A percentile compares a stretch with the other conserved stretches of the same genome.
phyloP scores from a whole-genome alignment of 2,888 invertebrate genomes.

The Hybos culiciformis region DNA sequence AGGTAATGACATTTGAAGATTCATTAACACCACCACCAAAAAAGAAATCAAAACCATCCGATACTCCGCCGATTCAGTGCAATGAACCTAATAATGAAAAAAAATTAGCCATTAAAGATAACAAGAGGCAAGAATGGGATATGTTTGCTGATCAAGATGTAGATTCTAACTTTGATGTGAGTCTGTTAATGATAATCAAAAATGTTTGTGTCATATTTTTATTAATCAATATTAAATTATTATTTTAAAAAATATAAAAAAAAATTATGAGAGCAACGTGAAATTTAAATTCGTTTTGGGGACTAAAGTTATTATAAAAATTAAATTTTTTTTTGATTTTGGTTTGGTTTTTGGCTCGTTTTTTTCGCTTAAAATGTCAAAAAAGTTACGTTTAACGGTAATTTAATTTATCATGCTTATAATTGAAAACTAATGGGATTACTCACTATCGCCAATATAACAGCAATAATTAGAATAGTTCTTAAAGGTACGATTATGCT shows the following conservation, averaged over 20 bases:
- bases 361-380: too few relatives aligned
- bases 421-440: too few relatives aligned
- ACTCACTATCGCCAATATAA: too few relatives aligned
- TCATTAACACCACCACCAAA: conserved; percentile 16
- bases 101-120: conserved; percentile 8
- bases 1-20: conserved; percentile 7
- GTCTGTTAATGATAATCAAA: conserved; percentile 30
- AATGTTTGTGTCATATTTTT: conserved; percentile 2
- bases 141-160: conserved; percentile 89
- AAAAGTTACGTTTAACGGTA: too few relatives aligned
- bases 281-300: too few relatives aligned
- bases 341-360: too few relatives aligned
- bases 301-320: too few relatives aligned
- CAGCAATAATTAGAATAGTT: too few relatives aligned
- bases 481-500: too few relatives aligned
- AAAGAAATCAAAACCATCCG: conserved; percentile 22
- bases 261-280: neutral
- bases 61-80: too few relatives aligned
- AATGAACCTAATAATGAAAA: conserved; percentile 7
- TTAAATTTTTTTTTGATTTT: too few relatives aligned
- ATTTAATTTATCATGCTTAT: too few relatives aligned
- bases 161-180: conserved; percentile 56
- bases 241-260: neutral
- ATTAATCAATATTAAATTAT: neutral
- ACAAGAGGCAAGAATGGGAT: conserved; percentile 54